phyloP scores from a whole-genome alignment of 2,888 invertebrate genomes.

The Colletes collaris region DNA sequence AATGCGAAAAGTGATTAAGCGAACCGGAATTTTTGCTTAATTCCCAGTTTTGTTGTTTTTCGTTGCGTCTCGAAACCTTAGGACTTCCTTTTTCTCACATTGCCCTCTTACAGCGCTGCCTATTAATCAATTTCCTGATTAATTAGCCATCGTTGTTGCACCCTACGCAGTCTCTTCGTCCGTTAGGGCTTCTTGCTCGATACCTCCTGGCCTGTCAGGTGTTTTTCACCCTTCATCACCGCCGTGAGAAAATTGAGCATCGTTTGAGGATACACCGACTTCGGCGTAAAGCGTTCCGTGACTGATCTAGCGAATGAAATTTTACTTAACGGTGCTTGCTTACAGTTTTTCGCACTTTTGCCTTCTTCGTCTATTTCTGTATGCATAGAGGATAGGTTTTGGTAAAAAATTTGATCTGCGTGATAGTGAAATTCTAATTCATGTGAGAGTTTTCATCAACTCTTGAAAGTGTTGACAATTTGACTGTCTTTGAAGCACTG shows the following conservation, averaged over 20 bases:
- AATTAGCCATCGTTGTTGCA: constrained; percentile 30
- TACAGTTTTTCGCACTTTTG: too few species aligned
- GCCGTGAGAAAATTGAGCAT: constrained; percentile 11
- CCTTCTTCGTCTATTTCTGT: too few species aligned
- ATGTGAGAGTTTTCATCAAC: too few species aligned
- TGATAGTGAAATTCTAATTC: too few species aligned
- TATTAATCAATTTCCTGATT: constrained; percentile 56
- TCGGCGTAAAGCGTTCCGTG: neutral
- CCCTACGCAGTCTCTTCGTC: neutral
- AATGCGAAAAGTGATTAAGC: constrained; percentile 42
- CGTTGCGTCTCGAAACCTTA: neutral
- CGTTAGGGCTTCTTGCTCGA: neutral
- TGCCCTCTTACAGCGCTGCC: constrained; percentile 18
- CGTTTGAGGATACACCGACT: neutral
- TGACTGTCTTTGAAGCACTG: too few species aligned
- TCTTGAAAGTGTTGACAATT: too few species aligned
- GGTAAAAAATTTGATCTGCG: too few species aligned
- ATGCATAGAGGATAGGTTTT: too few species aligned
- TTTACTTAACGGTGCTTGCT: neutral
- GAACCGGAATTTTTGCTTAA: constrained; percentile 28
- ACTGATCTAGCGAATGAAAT: neutral
- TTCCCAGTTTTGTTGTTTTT: constrained; percentile 25
- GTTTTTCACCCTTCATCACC: neutral
- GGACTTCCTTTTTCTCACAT: constrained; percentile 50
- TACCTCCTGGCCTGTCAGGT: neutral